Evolutionary conservation across 2,888 invertebrate genomes (phyloP).

Genomic region (Baronia brevicornis): DNA sequence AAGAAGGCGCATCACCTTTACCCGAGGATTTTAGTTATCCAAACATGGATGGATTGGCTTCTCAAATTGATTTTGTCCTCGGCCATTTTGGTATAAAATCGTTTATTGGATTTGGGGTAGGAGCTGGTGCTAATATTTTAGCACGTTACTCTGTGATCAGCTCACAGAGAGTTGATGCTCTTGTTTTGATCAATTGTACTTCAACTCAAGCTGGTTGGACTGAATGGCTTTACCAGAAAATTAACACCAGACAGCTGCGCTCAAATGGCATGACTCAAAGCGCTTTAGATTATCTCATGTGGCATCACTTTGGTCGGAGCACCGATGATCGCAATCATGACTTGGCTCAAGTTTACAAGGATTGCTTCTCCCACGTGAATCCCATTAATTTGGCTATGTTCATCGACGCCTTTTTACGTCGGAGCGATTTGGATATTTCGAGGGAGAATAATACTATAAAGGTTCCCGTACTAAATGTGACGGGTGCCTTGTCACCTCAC

Average conservation of each 20-base stretch:
- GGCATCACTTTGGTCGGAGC: slow-evolving; percentile 97
- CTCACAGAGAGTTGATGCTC: slow-evolving; percentile 91
- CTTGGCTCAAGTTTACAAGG: slow-evolving; percentile 93
- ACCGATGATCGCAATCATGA: slow-evolving; percentile 96
- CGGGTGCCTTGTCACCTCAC: slow-evolving; percentile 95
- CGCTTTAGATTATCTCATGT: slow-evolving; percentile 97
- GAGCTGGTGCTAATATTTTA: slow-evolving; percentile 97
- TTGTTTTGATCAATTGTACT: slow-evolving; percentile 94
- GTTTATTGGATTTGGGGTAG: slow-evolving; percentile 97
- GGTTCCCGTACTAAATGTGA: slow-evolving; percentile 94
- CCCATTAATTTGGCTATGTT: slow-evolving; percentile 95
- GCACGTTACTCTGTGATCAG: slow-evolving; percentile 91
- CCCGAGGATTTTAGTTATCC: slow-evolving; percentile 94
- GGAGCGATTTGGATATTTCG: slow-evolving; percentile 91
- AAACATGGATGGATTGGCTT: slow-evolving; percentile 95
- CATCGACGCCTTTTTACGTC: slow-evolving; percentile 94
- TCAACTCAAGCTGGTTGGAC: slow-evolving; percentile 98
- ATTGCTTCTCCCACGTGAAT: slow-evolving; percentile 95
- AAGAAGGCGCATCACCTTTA: slow-evolving; percentile 94
- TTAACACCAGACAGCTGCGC: slow-evolving; percentile 90
- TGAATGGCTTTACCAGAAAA: slow-evolving; percentile 99
- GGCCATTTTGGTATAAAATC: slow-evolving; percentile 92
- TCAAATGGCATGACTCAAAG: slow-evolving; percentile 95
- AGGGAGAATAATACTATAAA: slow-evolving; percentile 78
- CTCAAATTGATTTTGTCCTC: slow-evolving; percentile 91